A percentile compares a stretch with the other conserved stretches of the same genome.
Evolutionary conservation across 2,888 invertebrate genomes (phyloP).

Genomic region (Drosophila longiperda): DNA sequence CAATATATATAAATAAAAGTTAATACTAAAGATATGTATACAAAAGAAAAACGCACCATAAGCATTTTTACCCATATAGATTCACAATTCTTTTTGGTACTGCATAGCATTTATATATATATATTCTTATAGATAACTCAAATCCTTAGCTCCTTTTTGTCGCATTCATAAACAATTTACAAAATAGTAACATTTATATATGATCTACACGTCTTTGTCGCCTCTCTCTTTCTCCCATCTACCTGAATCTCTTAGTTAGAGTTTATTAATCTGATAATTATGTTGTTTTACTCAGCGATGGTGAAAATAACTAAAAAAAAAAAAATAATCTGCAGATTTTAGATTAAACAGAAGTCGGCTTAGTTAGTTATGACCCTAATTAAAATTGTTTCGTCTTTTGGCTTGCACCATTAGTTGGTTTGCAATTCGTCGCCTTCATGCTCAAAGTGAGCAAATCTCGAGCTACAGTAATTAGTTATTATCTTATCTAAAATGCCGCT

Average conservation of each 20-base stretch:
- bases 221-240: not conserved
- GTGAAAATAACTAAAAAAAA: no score
- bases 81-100: not conserved
- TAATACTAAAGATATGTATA: conserved; percentile 27
- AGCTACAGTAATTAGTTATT: not conserved
- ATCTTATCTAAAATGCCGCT: not conserved
- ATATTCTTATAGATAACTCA: not conserved
- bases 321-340: not conserved
- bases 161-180: not conserved
- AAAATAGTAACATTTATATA: not conserved
- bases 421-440: not conserved
- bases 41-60: not conserved
- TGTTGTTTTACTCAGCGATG: not conserved
- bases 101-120: no score
- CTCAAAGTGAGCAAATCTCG: not conserved
- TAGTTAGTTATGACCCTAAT: not conserved
- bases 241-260: not conserved
- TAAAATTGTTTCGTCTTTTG: not conserved
- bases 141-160: not conserved
- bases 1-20: conserved; percentile 33
- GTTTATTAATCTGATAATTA: not conserved
- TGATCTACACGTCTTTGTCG: not conserved
- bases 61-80: not conserved
- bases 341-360: not conserved
- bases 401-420: not conserved